Evolutionary conservation across 2,113 vertebrate species (phyloP), one percentile per base, ranked within the genome.

Genomic region (Aix galericulata): DNA sequence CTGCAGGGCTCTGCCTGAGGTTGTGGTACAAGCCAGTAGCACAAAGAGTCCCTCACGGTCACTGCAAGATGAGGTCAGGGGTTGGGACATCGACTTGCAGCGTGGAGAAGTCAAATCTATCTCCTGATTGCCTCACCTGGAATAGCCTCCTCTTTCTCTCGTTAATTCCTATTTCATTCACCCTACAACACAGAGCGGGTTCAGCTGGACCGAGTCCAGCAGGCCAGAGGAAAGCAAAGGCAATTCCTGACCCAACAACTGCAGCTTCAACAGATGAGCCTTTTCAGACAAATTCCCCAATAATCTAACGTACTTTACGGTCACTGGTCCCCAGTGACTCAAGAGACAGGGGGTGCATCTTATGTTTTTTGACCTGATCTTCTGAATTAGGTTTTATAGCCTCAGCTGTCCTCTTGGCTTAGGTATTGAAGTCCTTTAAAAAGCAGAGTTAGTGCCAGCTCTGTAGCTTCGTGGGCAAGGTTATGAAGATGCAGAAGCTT

Each of bases 171-270:
- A 3, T 73, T 91, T 76, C 44, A 55, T 82, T n/a, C 8, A 20
- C 18, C 21, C 2, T 32, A 0, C 0, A 26, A 7, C 17, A 10
- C 5, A 32, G 64, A 62, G n/a, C 31, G 14, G 50, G n/a, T 62
- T 62, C 52, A 50, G 5, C 40, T 21, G 55, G 72, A 68, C 55
- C 36, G n/a, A 81, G n/a, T 26, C 38, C 60, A 44, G 2, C 4
- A 14, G 75, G 29, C 0, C 0, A 55, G 31, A 17, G 46, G 18
- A 46, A 58, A 16, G 40, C 67, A 26, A 42, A 71, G 53, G 77
- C 48, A 13, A 20, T 17, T 42, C 52, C 55, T 66, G 85, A 36
- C 22, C 56, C 34, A 3, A 13, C 32, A 40, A 42, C 7, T 86
- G 76, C 87, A 59, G 62, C 46, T 59, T 74, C 63, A 18, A 6